A percentile compares a stretch with the other conserved stretches of the same genome.
phyloP scores from a whole-genome alignment of 1,140 invertebrate species.

The Lasaia peninsularis region DNA sequence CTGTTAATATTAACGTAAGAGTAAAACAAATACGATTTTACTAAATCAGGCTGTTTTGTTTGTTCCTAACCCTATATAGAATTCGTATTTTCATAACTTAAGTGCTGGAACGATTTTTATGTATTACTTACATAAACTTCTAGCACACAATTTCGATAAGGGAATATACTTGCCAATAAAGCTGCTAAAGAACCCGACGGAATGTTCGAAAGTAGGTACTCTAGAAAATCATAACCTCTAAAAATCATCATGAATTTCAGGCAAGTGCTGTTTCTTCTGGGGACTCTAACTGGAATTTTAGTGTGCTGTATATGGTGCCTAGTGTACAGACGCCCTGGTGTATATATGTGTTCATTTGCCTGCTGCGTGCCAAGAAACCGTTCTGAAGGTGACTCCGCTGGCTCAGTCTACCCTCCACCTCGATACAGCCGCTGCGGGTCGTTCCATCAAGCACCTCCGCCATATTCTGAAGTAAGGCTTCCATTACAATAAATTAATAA shows the following conservation, averaged over 20 bases:
- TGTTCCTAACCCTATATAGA: too few species aligned
- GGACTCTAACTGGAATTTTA: conserved; percentile 77
- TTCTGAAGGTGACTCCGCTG: conserved; percentile 85
- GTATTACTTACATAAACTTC: too few species aligned
- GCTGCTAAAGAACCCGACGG: too few species aligned
- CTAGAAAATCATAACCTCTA: too few species aligned
- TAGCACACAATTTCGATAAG: too few species aligned
- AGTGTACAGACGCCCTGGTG: conserved; percentile 79
- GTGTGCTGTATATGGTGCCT: conserved; percentile 83
- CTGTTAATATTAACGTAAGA: too few species aligned
- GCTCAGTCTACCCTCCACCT: conserved; percentile 86
- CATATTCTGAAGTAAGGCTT: conserved; percentile 84
- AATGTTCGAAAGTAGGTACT: too few species aligned
- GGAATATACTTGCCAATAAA: too few species aligned
- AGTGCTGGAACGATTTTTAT: too few species aligned
- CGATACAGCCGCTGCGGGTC: conserved; percentile 88
- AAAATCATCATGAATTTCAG: conserved; percentile 25
- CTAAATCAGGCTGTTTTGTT: too few species aligned
- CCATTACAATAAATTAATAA: background rate
- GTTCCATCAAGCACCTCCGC: conserved; percentile 86
- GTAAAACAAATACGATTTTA: too few species aligned
- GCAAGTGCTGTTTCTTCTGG: conserved; percentile 59
- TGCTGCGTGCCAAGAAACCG: conserved; percentile 60
- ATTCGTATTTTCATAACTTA: too few species aligned
- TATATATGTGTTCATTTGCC: conserved; percentile 71